phyloP scores from a whole-genome alignment of 2,113 vertebrate species.

The Hiodon alosoides region DNA sequence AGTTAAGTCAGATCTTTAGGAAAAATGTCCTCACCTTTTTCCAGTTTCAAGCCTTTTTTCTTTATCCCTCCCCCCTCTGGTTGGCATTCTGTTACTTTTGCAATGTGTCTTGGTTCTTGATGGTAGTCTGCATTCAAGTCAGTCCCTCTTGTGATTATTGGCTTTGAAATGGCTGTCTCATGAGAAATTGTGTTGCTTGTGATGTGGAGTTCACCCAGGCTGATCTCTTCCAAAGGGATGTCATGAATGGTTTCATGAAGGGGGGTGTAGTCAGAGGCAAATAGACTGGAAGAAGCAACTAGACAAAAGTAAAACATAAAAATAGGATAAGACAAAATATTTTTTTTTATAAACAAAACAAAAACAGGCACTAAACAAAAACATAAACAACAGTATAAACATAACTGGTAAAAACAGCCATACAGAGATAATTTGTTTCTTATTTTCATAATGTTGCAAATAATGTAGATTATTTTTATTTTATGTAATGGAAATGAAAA shows the following conservation, averaged over 20 bases:
- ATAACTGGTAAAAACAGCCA: not conserved
- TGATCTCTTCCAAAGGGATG: slow-evolving; percentile 63
- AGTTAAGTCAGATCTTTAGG: no score
- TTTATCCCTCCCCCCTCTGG: slow-evolving; percentile 42
- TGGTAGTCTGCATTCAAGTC: slow-evolving; percentile 44
- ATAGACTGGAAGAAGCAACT: not conserved
- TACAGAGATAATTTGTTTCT: not conserved
- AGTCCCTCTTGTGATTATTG: slow-evolving; percentile 36
- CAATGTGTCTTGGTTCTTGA: slow-evolving; percentile 21
- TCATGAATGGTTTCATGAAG: slow-evolving; percentile 59
- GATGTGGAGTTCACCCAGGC: slow-evolving; percentile 45
- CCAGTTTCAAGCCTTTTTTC: slow-evolving; percentile 51
- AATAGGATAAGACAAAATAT: no score
- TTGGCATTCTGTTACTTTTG: slow-evolving; percentile 21
- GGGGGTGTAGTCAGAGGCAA: slow-evolving; percentile 33
- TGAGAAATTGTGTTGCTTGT: slow-evolving; percentile 24
- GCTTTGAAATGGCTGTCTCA: slow-evolving; percentile 33
- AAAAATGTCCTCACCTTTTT: slow-evolving; percentile 22
- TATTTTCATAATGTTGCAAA: no score
- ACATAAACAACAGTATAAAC: not conserved
- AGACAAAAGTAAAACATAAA: not conserved
- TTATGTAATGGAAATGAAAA: no score
- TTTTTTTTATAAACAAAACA: not conserved
- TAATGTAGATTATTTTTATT: no score
- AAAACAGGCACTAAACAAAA: no score